Conservation (phyloP, 2,888 invertebrate genomes). For the Ennomos fuscantarius region DNA sequence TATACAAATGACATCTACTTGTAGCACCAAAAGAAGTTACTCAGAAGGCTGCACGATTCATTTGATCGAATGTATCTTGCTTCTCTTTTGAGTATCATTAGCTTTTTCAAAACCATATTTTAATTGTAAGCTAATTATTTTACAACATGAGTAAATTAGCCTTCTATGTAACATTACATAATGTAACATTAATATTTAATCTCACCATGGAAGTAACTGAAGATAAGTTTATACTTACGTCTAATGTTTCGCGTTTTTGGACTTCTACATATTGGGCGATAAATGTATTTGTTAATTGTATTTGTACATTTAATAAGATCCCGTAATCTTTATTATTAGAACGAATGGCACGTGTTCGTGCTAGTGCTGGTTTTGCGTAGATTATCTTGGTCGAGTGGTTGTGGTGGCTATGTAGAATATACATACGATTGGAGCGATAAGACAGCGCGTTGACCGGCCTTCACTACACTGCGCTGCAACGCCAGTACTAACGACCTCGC, state of each 20-base stretch:
- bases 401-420: conserved; percentile 51
- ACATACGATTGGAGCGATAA: conserved; percentile 74
- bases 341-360: conserved; percentile 67
- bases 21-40: too few species aligned
- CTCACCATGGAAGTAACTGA: too few species aligned
- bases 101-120: too few species aligned
- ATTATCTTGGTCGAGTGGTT: conserved; percentile 37
- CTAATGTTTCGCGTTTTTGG: background rate
- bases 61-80: too few species aligned
- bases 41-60: too few species aligned
- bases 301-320: conserved; percentile 48
- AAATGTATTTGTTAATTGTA: conserved; percentile 5
- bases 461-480: conserved; percentile 57
- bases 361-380: conserved; percentile 49
- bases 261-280: conserved; percentile 1
- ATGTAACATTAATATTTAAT: too few species aligned
- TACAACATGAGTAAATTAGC: too few species aligned
- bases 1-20: too few species aligned
- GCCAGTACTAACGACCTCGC: conserved; percentile 59
- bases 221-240: conserved; percentile 5
- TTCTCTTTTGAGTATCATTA: too few species aligned
- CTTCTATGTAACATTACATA: too few species aligned
- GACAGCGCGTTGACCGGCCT: conserved; percentile 80
- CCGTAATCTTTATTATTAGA: conserved; percentile 47
- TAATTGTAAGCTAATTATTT: too few species aligned